phyloP scores from a whole-genome alignment of 2,113 vertebrate species.

The Desmodus rotundus region DNA sequence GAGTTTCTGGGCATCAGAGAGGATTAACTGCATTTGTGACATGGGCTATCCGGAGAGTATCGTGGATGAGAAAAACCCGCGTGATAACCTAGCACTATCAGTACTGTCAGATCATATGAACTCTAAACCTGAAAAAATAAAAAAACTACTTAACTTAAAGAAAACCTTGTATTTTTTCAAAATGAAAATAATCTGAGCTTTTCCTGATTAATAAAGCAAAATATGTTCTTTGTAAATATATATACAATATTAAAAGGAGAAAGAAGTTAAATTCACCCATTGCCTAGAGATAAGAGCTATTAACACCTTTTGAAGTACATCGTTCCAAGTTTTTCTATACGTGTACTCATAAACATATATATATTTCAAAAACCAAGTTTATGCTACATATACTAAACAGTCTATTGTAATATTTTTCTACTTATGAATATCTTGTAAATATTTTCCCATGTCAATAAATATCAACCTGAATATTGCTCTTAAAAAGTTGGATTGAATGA shows the following conservation, averaged over 20 bases:
- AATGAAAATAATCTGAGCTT: slow-evolving; percentile 32
- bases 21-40: not conserved
- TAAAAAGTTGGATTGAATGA: not conserved
- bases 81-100: not conserved
- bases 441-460: slow-evolving; percentile 28
- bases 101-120: not conserved
- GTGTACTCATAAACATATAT: slow-evolving; percentile 16
- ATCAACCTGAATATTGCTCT: not conserved
- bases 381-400: not conserved
- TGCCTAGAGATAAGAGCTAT: not conserved
- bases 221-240: not conserved
- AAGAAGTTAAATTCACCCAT: not conserved
- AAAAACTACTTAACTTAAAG: not conserved
- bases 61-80: not conserved
- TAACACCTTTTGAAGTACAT: not conserved
- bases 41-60: not conserved
- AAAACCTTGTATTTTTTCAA: not conserved
- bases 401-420: not conserved
- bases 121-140: slow-evolving; percentile 18
- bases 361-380: not conserved
- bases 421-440: not conserved
- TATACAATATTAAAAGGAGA: slow-evolving; percentile 30
- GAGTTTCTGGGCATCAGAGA: slow-evolving; percentile 2
- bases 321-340: not conserved
- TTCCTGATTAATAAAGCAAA: slow-evolving; percentile 34